A percentile compares a stretch with the other conserved stretches of the same genome.
These are phyloP conservation scores for Pagetopsis macropterus DNA, from an alignment of 2,797 vertebrate genomes.

Conservation along the genomic window DNA sequence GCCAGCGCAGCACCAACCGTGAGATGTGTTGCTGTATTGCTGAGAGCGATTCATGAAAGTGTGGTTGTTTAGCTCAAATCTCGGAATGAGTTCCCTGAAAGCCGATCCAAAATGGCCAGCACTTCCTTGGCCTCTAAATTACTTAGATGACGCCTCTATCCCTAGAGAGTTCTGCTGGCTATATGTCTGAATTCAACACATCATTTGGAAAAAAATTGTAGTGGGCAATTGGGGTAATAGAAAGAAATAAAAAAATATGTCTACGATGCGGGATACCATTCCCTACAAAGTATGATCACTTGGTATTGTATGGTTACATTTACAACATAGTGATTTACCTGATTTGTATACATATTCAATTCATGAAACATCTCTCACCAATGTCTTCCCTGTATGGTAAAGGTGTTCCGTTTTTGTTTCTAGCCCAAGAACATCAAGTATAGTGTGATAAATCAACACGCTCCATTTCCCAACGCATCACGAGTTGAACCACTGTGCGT, in stretches of 20 bases:
- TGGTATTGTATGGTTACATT: neutral
- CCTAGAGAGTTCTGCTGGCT: neutral
- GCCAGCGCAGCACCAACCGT: constrained; percentile 1
- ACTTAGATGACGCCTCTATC: neutral
- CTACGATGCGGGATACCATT: too few relatives aligned
- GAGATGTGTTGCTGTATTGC: constrained; percentile 18
- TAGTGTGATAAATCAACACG: too few relatives aligned
- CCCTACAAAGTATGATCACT: too few relatives aligned
- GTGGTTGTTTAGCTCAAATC: constrained; percentile 2
- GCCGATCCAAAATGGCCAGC: neutral
- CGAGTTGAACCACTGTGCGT: too few relatives aligned
- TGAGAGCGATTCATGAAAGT: constrained; percentile 12
- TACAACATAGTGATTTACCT: neutral
- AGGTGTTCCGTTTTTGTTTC: neutral
- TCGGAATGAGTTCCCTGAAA: neutral
- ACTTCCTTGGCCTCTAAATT: neutral
- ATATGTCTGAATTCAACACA: constrained; percentile 1
- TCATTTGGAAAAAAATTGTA: neutral
- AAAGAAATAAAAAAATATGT: too few relatives aligned
- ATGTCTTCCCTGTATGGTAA: neutral
- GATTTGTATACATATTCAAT: neutral
- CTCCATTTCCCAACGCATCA: too few relatives aligned
- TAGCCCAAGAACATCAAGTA: neutral
- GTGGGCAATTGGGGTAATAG: neutral
- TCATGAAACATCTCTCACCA: neutral